These are phyloP conservation scores for Odontomachus brunneus DNA, from an alignment of 1,140 invertebrate species.

Conservation along the genomic window DNA sequence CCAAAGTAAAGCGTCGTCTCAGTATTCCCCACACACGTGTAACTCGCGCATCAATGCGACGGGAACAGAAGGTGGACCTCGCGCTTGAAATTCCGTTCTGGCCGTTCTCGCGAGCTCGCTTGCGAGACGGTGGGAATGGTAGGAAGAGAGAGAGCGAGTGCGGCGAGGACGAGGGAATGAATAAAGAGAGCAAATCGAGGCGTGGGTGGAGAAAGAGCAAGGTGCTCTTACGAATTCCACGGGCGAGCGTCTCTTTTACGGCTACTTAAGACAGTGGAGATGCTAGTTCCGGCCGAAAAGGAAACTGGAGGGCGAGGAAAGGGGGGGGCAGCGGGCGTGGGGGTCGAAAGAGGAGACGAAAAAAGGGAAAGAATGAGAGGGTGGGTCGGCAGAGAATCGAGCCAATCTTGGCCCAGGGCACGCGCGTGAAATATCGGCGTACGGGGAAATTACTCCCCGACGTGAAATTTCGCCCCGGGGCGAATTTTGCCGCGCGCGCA, in stretches of 20 bases:
- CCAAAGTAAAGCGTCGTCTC: slow-evolving; percentile 40
- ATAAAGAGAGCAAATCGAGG: slow-evolving; percentile 59
- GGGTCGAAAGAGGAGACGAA: slow-evolving; percentile 21
- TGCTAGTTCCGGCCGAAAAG: slow-evolving; percentile 57
- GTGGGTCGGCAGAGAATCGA: slow-evolving; percentile 63
- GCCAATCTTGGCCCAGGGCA: slow-evolving; percentile 79
- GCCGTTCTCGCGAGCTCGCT: slow-evolving; percentile 22
- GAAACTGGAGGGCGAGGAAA: slow-evolving; percentile 19
- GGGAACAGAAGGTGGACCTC: slow-evolving; percentile 34
- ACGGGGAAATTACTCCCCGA: slow-evolving; percentile 77
- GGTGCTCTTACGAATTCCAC: slow-evolving; percentile 76
- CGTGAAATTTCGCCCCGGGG: slow-evolving; percentile 80
- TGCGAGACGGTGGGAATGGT: slow-evolving; percentile 17
- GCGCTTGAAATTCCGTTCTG: slow-evolving; percentile 64
- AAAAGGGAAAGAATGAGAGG: slow-evolving; percentile 41
- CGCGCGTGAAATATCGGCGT: slow-evolving; percentile 82
- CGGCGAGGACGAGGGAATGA: slow-evolving; percentile 5
- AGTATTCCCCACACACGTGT: slow-evolving; percentile 49
- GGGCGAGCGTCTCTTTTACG: slow-evolving; percentile 74
- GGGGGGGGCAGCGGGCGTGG: neutral
- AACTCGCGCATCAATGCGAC: slow-evolving; percentile 40
- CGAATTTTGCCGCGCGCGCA: slow-evolving; percentile 71
- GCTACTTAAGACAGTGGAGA: slow-evolving; percentile 74
- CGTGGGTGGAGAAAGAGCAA: slow-evolving; percentile 33
- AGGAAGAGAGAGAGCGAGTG: neutral